Evolutionary conservation across 2,113 vertebrate genomes (phyloP).

Genomic region (Benitochromis conjunctus): DNA sequence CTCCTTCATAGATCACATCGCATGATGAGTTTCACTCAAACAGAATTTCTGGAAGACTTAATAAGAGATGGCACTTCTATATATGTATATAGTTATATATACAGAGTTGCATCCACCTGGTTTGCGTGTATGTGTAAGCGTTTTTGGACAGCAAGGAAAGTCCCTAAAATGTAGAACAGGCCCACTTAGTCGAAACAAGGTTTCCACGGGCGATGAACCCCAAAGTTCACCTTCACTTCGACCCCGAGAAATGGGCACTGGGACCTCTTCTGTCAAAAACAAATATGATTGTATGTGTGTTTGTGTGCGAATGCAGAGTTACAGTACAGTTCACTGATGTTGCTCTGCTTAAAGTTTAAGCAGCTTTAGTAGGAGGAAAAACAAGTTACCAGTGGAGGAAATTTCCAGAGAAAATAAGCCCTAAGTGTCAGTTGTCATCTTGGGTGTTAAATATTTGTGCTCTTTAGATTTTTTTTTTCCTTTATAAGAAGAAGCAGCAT

Average conservation of each 20-base stretch:
- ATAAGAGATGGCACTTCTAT: constrained; percentile 55
- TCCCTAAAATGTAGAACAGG: constrained; percentile 1
- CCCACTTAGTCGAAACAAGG: neutral
- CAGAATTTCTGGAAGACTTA: constrained; percentile 69
- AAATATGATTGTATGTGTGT: constrained; percentile 33
- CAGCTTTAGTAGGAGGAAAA: constrained; percentile 36
- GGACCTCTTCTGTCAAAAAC: constrained; percentile 44
- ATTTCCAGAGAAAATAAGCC: constrained; percentile 17
- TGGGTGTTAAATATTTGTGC: constrained; percentile 47
- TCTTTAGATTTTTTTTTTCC: constrained; percentile 6
- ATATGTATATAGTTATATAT: neutral
- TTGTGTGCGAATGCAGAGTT: constrained; percentile 1
- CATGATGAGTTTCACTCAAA: constrained; percentile 43
- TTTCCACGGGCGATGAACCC: constrained; percentile 43
- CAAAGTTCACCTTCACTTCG: constrained; percentile 32
- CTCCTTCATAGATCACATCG: constrained; percentile 24
- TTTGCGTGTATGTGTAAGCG: neutral
- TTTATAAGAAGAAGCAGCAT: constrained; percentile 44
- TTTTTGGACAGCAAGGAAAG: neutral
- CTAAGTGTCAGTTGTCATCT: constrained; percentile 20
- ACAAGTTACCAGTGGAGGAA: neutral
- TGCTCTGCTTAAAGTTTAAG: constrained; percentile 31
- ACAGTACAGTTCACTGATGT: constrained; percentile 19
- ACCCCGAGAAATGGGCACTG: constrained; percentile 73
- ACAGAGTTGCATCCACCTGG: constrained; percentile 31